Percentiles rank a stretch among this genome's conserved stretches.
These are phyloP conservation scores for Crotalus tigris DNA, from an alignment of 2,113 vertebrate species.

Conservation along the genomic window DNA sequence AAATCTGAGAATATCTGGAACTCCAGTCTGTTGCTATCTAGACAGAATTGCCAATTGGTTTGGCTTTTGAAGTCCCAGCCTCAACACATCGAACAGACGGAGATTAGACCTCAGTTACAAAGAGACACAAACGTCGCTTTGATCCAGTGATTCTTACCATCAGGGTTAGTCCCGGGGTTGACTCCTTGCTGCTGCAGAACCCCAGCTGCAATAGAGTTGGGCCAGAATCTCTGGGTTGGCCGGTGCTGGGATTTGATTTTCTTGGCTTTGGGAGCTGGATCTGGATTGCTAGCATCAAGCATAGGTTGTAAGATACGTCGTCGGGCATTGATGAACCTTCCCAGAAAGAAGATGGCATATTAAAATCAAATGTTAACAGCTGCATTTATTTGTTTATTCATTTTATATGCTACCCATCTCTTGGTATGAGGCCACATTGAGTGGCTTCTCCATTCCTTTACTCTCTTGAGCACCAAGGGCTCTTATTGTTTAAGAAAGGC, in stretches of 20 bases:
- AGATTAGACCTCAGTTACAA: background rate
- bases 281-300: slow-evolving; percentile 97
- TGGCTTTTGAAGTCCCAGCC: background rate
- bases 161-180: slow-evolving; percentile 82
- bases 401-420: background rate
- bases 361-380: background rate
- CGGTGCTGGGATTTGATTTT: slow-evolving; percentile 99
- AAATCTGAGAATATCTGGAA: background rate
- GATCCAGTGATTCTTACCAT: slow-evolving; percentile 73
- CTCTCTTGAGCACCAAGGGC: background rate
- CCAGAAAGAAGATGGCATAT: accelerated
- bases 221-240: slow-evolving; percentile 97
- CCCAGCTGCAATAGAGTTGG: slow-evolving; percentile 94
- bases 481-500: background rate
- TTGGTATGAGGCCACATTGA: background rate
- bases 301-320: slow-evolving; percentile 96
- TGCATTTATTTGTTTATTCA: background rate
- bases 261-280: slow-evolving; percentile 96
- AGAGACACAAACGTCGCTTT: background rate
- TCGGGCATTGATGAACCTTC: slow-evolving; percentile 96
- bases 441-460: background rate
- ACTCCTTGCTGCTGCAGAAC: slow-evolving; percentile 89
- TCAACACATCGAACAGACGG: background rate
- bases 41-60: background rate
- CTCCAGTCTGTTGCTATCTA: too few species aligned